phyloP scores from a whole-genome alignment of 1,140 invertebrate genomes.

The Heliconius himera region DNA sequence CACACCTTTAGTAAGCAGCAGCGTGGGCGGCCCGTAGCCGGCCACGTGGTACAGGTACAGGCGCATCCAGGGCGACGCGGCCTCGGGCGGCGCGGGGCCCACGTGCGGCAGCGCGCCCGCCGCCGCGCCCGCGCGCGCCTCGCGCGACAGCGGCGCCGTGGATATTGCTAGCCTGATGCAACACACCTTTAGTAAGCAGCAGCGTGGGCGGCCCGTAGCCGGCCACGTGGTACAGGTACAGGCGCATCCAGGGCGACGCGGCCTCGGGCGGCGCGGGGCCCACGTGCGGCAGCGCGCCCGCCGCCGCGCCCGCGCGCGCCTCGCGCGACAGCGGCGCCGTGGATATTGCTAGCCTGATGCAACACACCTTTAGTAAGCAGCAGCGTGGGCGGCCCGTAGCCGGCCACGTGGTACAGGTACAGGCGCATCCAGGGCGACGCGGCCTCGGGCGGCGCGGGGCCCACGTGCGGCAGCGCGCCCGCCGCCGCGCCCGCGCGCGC shows the following conservation, averaged over 20 bases:
- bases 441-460: constrained; percentile 91
- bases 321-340: constrained; percentile 94
- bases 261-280: constrained; percentile 92
- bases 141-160: constrained; percentile 92
- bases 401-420: constrained; percentile 92
- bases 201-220: constrained; percentile 94
- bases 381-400: constrained; percentile 94
- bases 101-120: constrained; percentile 89
- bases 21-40: constrained; percentile 93
- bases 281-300: constrained; percentile 88
- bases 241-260: constrained; percentile 95
- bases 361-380: constrained; percentile 89
- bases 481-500: constrained; percentile 87
- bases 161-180: constrained; percentile 89
- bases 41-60: constrained; percentile 94
- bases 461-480: constrained; percentile 89
- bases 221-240: constrained; percentile 93
- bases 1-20: constrained; percentile 90
- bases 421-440: constrained; percentile 96
- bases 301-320: constrained; percentile 87
- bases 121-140: constrained; percentile 87
- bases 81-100: constrained; percentile 91
- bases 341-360: constrained; percentile 88
- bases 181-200: constrained; percentile 88
- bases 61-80: constrained; percentile 95